A percentile compares a stretch with the other conserved stretches of the same genome.
Evolutionary conservation across 1,140 invertebrate species (phyloP).

Genomic region (Papilio xuthus): DNA sequence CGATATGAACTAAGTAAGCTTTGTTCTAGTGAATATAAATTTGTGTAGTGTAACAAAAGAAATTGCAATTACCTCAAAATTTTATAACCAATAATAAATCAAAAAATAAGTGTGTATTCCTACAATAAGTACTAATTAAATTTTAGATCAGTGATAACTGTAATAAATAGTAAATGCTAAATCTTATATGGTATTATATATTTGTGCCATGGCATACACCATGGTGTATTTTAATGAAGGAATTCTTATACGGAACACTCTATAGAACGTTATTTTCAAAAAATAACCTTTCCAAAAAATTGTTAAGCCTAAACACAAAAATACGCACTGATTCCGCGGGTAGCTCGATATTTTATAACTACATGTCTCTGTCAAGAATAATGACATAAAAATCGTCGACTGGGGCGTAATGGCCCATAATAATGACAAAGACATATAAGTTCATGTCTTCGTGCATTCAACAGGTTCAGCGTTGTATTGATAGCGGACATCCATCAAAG

Average conservation of each 20-base stretch:
- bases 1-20: neutral
- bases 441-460: conserved; percentile 62
- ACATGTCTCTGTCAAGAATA: conserved; percentile 4
- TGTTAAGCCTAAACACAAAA: neutral
- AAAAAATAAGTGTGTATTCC: neutral
- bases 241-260: neutral
- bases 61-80: neutral
- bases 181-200: no score
- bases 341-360: neutral
- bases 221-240: no score
- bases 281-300: neutral
- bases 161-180: neutral
- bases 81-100: neutral
- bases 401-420: conserved; percentile 28
- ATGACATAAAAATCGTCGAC: conserved; percentile 12
- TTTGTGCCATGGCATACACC: no score
- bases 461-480: conserved; percentile 68
- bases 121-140: neutral
- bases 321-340: neutral
- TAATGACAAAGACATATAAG: conserved; percentile 38
- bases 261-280: neutral
- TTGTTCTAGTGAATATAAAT: neutral
- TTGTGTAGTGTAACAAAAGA: neutral
- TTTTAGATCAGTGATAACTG: neutral
- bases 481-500: conserved; percentile 54